Conservation (phyloP, 2,113 vertebrate species). For the Semnornis frantzii region DNA sequence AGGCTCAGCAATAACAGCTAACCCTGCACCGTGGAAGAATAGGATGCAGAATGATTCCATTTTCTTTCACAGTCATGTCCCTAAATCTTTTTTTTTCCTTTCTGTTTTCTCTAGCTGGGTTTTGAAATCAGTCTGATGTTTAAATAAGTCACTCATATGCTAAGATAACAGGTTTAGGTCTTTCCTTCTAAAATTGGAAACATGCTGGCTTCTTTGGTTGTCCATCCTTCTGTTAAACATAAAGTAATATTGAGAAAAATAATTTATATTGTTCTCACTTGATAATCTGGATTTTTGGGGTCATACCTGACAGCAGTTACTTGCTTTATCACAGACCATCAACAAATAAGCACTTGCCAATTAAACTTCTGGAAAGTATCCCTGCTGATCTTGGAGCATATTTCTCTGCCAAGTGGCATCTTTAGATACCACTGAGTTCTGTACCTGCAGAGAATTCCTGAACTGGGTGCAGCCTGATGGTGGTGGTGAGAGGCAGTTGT, state of each 20-base stretch:
- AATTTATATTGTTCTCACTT: not conserved
- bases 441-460: not conserved
- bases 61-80: not conserved
- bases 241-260: not conserved
- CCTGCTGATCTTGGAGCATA: not conserved
- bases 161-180: not conserved
- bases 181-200: not conserved
- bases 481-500: not conserved
- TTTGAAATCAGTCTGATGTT: not conserved
- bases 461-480: not conserved
- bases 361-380: not conserved
- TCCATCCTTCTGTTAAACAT: not conserved
- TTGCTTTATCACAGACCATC: not conserved
- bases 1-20: fast-evolving
- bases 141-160: not conserved
- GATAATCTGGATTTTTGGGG: not conserved
- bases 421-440: not conserved
- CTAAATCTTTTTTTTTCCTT: not conserved
- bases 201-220: not conserved
- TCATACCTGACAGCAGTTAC: not conserved
- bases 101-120: not conserved
- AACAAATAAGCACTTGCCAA: no score
- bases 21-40: not conserved
- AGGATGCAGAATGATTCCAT: not conserved
- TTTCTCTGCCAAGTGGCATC: not conserved